These are phyloP conservation scores for Ephialtes manifestator DNA, from an alignment of 2,888 invertebrate genomes.

Conservation along the genomic window DNA sequence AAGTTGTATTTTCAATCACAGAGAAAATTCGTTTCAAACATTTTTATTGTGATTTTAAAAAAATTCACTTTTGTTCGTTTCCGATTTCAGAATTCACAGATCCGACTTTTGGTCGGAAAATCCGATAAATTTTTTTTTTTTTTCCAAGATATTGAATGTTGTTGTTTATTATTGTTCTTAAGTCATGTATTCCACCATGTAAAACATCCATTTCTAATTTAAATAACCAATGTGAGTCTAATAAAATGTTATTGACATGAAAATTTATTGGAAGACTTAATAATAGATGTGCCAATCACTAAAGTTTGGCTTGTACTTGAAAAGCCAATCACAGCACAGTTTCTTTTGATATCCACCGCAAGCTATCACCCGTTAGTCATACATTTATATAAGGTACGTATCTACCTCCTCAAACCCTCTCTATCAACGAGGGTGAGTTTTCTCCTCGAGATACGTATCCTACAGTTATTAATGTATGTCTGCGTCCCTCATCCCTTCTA, in stretches of 20 bases:
- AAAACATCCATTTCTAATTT: too few relatives aligned
- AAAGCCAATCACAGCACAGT: neutral
- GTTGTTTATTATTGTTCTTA: neutral
- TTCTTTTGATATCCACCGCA: constrained; percentile 66
- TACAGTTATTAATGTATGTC: constrained; percentile 85
- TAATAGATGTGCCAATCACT: neutral
- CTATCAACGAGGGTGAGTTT: constrained; percentile 75
- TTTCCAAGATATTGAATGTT: neutral
- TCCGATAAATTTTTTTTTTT: neutral
- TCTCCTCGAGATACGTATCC: constrained; percentile 81
- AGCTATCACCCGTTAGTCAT: constrained; percentile 81
- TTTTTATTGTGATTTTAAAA: too few relatives aligned
- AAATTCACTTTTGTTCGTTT: too few relatives aligned
- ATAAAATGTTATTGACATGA: neutral
- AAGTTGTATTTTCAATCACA: too few relatives aligned
- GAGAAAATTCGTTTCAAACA: too few relatives aligned
- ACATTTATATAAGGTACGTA: constrained; percentile 82
- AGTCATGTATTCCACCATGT: too few relatives aligned
- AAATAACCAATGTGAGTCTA: too few relatives aligned
- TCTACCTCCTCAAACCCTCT: constrained; percentile 72
- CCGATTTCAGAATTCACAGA: too few relatives aligned
- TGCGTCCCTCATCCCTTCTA: constrained; percentile 75
- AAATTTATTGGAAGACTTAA: neutral
- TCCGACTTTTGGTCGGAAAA: neutral
- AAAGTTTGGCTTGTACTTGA: constrained; percentile 24